Percentiles rank a stretch among this genome's conserved stretches.
Evolutionary conservation across 2,888 invertebrate genomes (phyloP).

Genomic region (Amaurobius ferox): DNA sequence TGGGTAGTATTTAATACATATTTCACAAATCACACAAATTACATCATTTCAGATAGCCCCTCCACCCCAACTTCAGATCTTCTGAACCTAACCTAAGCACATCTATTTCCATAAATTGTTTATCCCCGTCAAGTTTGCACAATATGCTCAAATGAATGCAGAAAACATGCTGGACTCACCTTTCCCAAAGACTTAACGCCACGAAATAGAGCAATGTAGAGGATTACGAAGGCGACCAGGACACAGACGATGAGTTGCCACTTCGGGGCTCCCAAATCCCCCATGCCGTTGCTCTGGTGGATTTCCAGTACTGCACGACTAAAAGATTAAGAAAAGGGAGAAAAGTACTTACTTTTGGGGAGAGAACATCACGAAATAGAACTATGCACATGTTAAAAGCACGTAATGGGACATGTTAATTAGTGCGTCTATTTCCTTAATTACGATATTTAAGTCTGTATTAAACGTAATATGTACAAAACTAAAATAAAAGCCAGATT

Average conservation of each 20-base stretch:
- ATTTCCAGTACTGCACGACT: constrained; percentile 88
- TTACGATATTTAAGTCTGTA: no score
- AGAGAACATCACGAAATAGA: constrained; percentile 39
- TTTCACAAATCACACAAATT: no score
- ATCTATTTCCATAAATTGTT: neutral
- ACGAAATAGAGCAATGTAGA: constrained; percentile 89
- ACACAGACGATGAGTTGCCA: constrained; percentile 87
- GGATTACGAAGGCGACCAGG: constrained; percentile 84
- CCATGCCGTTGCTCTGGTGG: constrained; percentile 85
- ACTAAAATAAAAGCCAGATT: no score
- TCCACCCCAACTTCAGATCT: neutral
- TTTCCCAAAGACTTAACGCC: constrained; percentile 89
- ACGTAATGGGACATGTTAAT: neutral
- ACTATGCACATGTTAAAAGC: constrained; percentile 38
- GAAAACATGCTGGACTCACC: constrained; percentile 73
- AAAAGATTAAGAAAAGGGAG: constrained; percentile 72
- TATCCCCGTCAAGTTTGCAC: neutral
- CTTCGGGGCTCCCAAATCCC: constrained; percentile 86
- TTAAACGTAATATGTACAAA: no score
- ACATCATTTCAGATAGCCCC: no score
- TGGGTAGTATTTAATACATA: no score
- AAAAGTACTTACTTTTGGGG: constrained; percentile 52
- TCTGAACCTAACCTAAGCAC: neutral
- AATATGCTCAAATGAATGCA: neutral
- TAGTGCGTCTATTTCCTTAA: no score